phyloP scores from a whole-genome alignment of 2,797 vertebrate species.

The Mastacembelus armatus region DNA sequence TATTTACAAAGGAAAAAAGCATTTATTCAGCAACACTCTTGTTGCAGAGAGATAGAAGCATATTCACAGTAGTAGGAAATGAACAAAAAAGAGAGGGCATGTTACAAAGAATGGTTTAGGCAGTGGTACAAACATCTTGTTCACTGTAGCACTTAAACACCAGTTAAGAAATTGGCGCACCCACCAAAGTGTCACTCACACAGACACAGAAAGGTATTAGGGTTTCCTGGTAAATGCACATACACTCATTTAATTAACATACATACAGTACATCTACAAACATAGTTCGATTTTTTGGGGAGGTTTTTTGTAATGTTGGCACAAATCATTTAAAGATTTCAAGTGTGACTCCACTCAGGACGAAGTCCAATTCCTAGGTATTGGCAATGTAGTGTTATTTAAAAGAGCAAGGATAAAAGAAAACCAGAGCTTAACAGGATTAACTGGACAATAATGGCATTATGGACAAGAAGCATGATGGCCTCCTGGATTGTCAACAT shows the following conservation, averaged over 20 bases:
- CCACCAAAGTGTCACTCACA: constrained; percentile 48
- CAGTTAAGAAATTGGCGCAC: constrained; percentile 42
- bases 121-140: constrained; percentile 60
- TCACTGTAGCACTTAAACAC: constrained; percentile 63
- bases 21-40: constrained; percentile 81
- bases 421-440: background rate
- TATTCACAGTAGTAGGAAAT: constrained; percentile 54
- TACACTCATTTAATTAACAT: constrained; percentile 37
- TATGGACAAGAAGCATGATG: constrained; percentile 14
- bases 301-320: constrained; percentile 68
- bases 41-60: constrained; percentile 53
- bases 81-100: constrained; percentile 53
- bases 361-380: constrained; percentile 44
- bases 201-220: constrained; percentile 42
- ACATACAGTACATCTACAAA: constrained; percentile 51
- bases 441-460: constrained; percentile 21
- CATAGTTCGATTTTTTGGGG: constrained; percentile 29
- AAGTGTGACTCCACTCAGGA: constrained; percentile 24
- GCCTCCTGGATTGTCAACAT: constrained; percentile 63
- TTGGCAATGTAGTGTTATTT: constrained; percentile 74
- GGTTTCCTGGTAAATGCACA: constrained; percentile 50
- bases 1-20: constrained; percentile 72
- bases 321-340: constrained; percentile 63
- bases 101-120: constrained; percentile 65
- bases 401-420: constrained; percentile 37